Percentiles rank a stretch among this genome's conserved stretches.
Conservation (phyloP, 1,140 invertebrate species). For the Asbolus verrucosus region DNA sequence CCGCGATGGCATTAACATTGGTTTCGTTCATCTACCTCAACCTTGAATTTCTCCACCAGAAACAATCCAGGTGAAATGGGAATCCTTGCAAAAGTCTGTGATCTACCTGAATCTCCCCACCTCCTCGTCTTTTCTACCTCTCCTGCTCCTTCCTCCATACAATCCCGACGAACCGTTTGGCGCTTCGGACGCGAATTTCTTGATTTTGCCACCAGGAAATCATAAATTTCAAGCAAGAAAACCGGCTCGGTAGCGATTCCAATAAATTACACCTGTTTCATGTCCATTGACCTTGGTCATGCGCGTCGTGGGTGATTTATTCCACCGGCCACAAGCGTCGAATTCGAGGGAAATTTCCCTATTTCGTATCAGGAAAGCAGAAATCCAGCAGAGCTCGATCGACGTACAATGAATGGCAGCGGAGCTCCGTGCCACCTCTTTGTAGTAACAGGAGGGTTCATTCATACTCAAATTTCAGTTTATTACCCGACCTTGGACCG, state of each 20-base stretch:
- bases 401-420: not conserved
- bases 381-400: not conserved
- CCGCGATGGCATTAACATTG: too few species aligned
- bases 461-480: constrained; percentile 65
- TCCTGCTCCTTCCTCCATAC: not conserved
- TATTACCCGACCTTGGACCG: constrained; percentile 77
- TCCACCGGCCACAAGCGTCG: constrained; percentile 43
- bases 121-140: not conserved
- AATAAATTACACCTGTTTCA: not conserved
- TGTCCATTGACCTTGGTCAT: constrained; percentile 34
- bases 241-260: not conserved
- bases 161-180: constrained; percentile 17
- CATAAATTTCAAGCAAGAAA: constrained; percentile 5
- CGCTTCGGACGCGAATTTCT: constrained; percentile 47
- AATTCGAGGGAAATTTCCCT: constrained; percentile 50
- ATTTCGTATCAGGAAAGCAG: constrained; percentile 47
- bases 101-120: too few species aligned
- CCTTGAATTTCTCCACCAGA: too few species aligned
- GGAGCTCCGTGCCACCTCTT: not conserved
- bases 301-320: constrained; percentile 38
- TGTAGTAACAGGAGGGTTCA: constrained; percentile 20
- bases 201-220: constrained; percentile 34
- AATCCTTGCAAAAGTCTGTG: too few species aligned
- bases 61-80: too few species aligned
- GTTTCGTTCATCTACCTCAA: too few species aligned